phyloP scores from a whole-genome alignment of 2,797 vertebrate species.

The Sparidentex hasta region DNA sequence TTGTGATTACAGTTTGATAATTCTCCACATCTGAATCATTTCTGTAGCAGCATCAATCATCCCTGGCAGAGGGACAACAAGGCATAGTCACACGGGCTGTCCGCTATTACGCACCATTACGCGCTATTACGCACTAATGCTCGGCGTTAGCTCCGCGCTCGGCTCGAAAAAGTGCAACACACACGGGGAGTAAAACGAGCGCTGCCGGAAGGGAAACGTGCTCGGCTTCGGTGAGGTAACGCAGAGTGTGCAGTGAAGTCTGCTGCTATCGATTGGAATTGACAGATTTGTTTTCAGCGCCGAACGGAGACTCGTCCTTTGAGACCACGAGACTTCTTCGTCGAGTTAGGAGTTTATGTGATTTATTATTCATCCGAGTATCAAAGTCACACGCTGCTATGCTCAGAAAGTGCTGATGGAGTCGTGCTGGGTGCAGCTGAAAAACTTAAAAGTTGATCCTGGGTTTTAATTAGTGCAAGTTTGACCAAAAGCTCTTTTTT shows the following conservation, averaged over 20 bases:
- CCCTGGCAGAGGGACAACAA: neutral
- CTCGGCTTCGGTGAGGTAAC: conserved; percentile 11
- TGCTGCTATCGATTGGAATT: conserved; percentile 29
- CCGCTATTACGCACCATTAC: conserved; percentile 45
- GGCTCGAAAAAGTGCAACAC: conserved; percentile 15
- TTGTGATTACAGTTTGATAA: conserved; percentile 19
- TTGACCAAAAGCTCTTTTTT: neutral
- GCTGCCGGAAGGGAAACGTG: neutral
- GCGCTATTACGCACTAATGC: conserved; percentile 43
- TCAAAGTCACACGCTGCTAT: neutral
- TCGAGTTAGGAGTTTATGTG: neutral
- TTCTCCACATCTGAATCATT: conserved; percentile 16
- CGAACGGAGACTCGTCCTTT: conserved; percentile 20
- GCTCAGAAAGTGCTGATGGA: conserved; percentile 1
- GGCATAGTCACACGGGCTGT: neutral
- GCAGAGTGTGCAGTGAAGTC: conserved; percentile 34
- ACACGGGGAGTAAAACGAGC: neutral
- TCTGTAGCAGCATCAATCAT: conserved; percentile 29
- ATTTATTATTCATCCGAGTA: neutral
- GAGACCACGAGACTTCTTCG: neutral
- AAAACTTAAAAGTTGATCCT: neutral
- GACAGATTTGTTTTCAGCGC: conserved; percentile 15
- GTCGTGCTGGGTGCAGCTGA: neutral
- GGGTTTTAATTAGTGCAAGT: neutral
- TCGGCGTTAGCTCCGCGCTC: conserved; percentile 8